Percentiles rank a stretch among this genome's conserved stretches.
Evolutionary conservation across 2,797 vertebrate genomes (phyloP).

Genomic region (Darevskia nairensis): DNA sequence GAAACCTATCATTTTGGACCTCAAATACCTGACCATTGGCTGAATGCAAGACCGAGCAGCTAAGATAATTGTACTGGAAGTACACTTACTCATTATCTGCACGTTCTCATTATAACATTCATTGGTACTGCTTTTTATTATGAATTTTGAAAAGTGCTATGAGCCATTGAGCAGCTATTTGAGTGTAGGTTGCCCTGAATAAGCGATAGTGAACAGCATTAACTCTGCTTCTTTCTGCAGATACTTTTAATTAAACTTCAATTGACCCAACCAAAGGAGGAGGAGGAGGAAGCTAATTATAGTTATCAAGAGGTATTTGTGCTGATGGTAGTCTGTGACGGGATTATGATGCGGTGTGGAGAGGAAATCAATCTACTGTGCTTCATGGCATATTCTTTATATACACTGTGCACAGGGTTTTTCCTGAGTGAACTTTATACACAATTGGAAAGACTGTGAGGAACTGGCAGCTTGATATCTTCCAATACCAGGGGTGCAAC

Average conservation of each 20-base stretch:
- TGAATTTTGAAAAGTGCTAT: slow-evolving; percentile 54
- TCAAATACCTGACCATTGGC: slow-evolving; percentile 60
- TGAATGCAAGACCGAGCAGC: slow-evolving; percentile 42
- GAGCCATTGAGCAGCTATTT: slow-evolving; percentile 59
- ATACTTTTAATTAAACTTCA: slow-evolving; percentile 69
- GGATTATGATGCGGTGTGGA: not conserved
- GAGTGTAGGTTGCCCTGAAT: slow-evolving; percentile 50
- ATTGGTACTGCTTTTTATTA: slow-evolving; percentile 60
- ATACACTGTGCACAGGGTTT: slow-evolving; percentile 24
- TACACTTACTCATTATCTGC: slow-evolving; percentile 58
- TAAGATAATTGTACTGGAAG: slow-evolving; percentile 61
- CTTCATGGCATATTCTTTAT: slow-evolving; percentile 35
- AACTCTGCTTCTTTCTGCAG: slow-evolving; percentile 50
- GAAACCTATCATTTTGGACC: slow-evolving; percentile 28
- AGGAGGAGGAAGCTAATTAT: slow-evolving; percentile 51
- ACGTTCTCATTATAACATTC: slow-evolving; percentile 58
- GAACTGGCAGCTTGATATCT: slow-evolving; percentile 35
- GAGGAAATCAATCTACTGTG: slow-evolving; percentile 8
- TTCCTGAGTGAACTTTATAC: slow-evolving; percentile 43
- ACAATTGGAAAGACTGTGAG: not conserved
- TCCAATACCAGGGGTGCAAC: not conserved
- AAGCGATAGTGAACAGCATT: slow-evolving; percentile 61
- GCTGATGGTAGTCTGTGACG: slow-evolving; percentile 26
- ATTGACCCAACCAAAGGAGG: slow-evolving; percentile 47
- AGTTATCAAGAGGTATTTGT: slow-evolving; percentile 57